Conservation (phyloP, 1,140 invertebrate genomes). For the Akabosia matsudoensis region DNA sequence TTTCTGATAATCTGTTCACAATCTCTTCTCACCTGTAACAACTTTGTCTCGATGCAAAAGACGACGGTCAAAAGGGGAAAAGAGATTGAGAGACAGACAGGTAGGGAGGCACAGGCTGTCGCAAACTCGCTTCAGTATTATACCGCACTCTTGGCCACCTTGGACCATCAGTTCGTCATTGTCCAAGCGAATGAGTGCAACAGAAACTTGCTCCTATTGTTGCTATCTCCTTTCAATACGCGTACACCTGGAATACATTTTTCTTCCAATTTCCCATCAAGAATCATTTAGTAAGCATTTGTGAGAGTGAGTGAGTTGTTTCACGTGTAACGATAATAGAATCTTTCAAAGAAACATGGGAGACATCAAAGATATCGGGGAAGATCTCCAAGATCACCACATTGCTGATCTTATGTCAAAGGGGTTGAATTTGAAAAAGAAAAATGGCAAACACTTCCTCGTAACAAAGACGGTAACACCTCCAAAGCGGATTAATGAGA, state of each 20-base stretch:
- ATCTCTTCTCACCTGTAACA: conserved; percentile 11
- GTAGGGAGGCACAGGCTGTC: background rate
- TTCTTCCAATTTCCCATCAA: too few relatives aligned
- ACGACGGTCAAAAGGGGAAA: background rate
- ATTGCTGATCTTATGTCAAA: conserved; percentile 32
- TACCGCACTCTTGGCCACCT: background rate
- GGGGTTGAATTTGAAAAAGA: conserved; percentile 39
- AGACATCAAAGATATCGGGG: conserved; percentile 31
- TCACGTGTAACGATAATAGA: background rate
- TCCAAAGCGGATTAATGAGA: conserved; percentile 65
- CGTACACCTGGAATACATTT: background rate
- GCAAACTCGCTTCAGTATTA: background rate
- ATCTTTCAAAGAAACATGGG: conserved; percentile 37
- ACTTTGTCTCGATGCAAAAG: background rate
- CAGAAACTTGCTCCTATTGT: background rate
- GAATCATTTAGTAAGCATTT: background rate
- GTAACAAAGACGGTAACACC: conserved; percentile 44
- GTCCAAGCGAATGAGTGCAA: background rate
- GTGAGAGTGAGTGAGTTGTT: background rate
- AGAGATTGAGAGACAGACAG: background rate
- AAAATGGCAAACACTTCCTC: conserved; percentile 35
- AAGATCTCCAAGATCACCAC: conserved; percentile 19
- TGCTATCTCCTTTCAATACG: too few relatives aligned
- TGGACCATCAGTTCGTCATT: conserved; percentile 1
- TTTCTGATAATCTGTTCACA: background rate